Evolutionary conservation across 2,113 vertebrate species (phyloP).

Genomic region (Chelonoidis abingdonii): DNA sequence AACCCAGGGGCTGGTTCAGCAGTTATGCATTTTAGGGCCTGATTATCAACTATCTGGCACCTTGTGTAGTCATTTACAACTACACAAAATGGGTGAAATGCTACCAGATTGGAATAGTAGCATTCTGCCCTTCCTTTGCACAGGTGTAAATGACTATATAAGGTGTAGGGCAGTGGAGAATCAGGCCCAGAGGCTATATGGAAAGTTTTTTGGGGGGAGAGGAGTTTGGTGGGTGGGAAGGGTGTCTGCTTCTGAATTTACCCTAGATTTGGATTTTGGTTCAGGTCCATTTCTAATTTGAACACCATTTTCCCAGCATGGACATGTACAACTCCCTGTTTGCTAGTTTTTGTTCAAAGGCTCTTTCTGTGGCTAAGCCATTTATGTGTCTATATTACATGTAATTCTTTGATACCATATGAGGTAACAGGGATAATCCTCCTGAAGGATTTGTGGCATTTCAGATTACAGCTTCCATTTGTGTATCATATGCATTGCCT

Average conservation of each 20-base stretch:
- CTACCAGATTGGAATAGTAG: neutral
- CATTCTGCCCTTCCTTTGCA: neutral
- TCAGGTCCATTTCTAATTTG: accelerated
- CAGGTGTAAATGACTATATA: neutral
- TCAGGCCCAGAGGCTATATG: neutral
- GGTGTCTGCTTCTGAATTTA: neutral
- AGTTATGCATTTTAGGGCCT: neutral
- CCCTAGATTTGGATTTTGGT: neutral
- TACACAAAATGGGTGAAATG: neutral
- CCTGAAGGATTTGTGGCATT: constrained; percentile 65
- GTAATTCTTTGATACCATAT: constrained; percentile 65
- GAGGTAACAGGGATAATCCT: constrained; percentile 68
- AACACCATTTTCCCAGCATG: neutral
- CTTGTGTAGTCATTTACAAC: neutral
- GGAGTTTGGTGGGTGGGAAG: neutral
- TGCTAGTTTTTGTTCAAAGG: neutral
- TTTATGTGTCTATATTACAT: constrained; percentile 62
- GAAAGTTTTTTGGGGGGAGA: neutral
- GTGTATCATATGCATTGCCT: constrained; percentile 7
- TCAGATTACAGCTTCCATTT: constrained; percentile 40
- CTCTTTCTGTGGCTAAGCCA: constrained; percentile 44
- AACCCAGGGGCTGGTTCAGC: constrained; percentile 4
- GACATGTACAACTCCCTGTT: constrained; percentile 23
- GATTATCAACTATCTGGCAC: neutral
- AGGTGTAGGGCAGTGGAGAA: neutral